Evolutionary conservation across 2,888 invertebrate species (phyloP).

Genomic region (Elaeidobius kamerunicus): DNA sequence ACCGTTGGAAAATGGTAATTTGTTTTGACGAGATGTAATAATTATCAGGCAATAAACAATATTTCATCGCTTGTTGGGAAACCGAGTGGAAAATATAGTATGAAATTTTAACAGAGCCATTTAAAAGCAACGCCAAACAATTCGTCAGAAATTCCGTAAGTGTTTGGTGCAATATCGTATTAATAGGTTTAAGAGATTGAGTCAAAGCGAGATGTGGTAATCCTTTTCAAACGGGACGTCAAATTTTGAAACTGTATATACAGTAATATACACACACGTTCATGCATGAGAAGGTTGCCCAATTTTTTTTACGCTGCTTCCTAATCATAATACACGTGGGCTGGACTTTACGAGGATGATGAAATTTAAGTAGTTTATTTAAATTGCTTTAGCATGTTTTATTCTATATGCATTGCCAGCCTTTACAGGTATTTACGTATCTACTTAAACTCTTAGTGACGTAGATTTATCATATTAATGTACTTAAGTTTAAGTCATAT

Average conservation of each 20-base stretch:
- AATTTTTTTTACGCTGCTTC: slow-evolving; percentile 19
- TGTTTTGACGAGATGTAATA: too few relatives aligned
- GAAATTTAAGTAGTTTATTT: neutral
- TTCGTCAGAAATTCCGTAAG: neutral
- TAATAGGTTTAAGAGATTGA: slow-evolving; percentile 12
- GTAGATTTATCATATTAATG: too few relatives aligned
- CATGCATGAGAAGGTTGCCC: slow-evolving; percentile 12
- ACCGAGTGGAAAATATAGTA: too few relatives aligned
- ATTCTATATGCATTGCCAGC: neutral
- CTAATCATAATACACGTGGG: slow-evolving; percentile 13
- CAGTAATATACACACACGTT: slow-evolving; percentile 10
- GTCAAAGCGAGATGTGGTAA: slow-evolving; percentile 16
- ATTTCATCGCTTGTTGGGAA: too few relatives aligned
- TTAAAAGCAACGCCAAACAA: neutral
- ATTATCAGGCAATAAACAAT: too few relatives aligned
- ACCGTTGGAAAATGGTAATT: too few relatives aligned
- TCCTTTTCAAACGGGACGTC: slow-evolving; percentile 11
- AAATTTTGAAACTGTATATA: slow-evolving; percentile 12
- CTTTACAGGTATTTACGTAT: slow-evolving; percentile 2
- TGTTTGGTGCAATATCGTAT: slow-evolving; percentile 9
- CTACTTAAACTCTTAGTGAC: too few relatives aligned
- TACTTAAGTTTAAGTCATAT: too few relatives aligned
- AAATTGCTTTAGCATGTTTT: slow-evolving; percentile 1
- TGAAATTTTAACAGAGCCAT: neutral
- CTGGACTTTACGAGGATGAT: slow-evolving; percentile 6